These are phyloP conservation scores for Sanderia malayensis DNA, from an alignment of 30 jellyfish, hydroid and myxozoan genomes.

Conservation along the genomic window DNA sequence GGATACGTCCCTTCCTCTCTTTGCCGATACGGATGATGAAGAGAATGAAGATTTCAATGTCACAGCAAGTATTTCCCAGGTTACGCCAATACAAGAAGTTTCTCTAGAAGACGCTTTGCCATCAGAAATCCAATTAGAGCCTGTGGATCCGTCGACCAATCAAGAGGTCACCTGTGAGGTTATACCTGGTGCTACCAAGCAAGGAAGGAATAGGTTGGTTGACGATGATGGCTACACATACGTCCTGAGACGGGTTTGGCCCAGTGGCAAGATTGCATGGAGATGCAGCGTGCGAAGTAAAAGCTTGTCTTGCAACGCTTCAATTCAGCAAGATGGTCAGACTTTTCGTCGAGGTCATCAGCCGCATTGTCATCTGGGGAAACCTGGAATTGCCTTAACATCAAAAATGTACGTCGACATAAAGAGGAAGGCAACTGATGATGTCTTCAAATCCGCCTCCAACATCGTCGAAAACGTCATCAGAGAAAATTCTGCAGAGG, in stretches of 20 bases:
- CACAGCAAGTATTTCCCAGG: conserved; percentile 1
- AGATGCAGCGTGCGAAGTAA: conserved; percentile 19
- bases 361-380: conserved; percentile 13
- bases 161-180: neutral
- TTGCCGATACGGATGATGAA: neutral
- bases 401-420: conserved; percentile 6
- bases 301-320: neutral
- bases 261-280: conserved; percentile 11
- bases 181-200: conserved; percentile 14
- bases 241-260: conserved; percentile 3
- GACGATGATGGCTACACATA: neutral
- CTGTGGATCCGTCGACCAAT: neutral
- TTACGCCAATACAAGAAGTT: neutral
- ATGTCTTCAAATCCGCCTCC: conserved; percentile 13
- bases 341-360: conserved; percentile 3
- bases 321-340: conserved; percentile 12
- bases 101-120: conserved; percentile 3
- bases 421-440: conserved; percentile 8
- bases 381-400: neutral
- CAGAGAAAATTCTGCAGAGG: neutral
- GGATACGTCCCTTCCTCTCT: neutral
- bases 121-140: conserved; percentile 2
- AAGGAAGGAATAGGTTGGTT: neutral
- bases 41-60: neutral
- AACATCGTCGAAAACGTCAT: neutral